Conservation (phyloP, 2,888 invertebrate species). For the Stenchaetothrips biformis region DNA sequence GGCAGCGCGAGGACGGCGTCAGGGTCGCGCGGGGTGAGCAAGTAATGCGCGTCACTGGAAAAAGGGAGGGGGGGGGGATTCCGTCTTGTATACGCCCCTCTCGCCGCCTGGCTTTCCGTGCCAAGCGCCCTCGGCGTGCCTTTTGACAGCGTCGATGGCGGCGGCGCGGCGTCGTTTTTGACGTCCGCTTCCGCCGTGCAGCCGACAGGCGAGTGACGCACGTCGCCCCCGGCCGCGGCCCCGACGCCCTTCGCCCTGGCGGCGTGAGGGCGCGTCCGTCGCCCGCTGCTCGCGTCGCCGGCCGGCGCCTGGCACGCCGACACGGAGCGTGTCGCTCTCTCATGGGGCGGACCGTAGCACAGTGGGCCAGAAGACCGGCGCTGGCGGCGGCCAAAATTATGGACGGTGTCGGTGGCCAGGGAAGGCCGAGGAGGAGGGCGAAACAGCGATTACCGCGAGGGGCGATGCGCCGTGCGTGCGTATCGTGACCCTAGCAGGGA, state of each 20-base stretch:
- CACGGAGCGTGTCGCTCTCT: too few relatives aligned
- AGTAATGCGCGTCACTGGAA: neutral
- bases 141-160: neutral
- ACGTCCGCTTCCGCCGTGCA: neutral
- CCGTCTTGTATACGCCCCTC: neutral
- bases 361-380: too few relatives aligned
- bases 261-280: neutral
- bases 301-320: neutral
- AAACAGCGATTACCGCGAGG: conserved; percentile 6
- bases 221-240: neutral
- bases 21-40: neutral
- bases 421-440: neutral
- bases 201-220: too few relatives aligned
- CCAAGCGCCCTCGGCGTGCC: neutral
- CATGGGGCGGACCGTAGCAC: too few relatives aligned
- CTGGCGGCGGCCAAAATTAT: too few relatives aligned
- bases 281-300: neutral
- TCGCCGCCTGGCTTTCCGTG: too few relatives aligned
- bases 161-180: neutral
- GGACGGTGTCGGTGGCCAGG: too few relatives aligned
- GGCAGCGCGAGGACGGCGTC: neutral
- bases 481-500: neutral
- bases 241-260: neutral
- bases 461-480: conserved; percentile 13
- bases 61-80: neutral